These are phyloP conservation scores for Ophioninae sp. DNA, from an alignment of 2,888 invertebrate species.

Conservation along the genomic window DNA sequence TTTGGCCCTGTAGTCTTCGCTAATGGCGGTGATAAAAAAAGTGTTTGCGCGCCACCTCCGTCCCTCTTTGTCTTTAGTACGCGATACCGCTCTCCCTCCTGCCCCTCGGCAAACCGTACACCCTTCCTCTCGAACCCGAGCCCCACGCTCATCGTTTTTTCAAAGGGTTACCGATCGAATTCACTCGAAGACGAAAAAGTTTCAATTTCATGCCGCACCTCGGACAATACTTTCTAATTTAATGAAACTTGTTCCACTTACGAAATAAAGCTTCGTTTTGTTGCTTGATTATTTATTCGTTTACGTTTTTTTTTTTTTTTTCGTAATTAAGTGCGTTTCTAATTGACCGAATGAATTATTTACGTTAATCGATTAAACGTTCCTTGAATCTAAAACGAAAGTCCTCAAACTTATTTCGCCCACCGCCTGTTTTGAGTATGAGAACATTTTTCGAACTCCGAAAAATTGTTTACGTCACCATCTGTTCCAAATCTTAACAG, in stretches of 20 bases:
- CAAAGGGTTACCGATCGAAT: conserved; percentile 37
- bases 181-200: background rate
- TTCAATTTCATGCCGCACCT: background rate
- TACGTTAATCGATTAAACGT: too few relatives aligned
- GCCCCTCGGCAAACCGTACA: conserved; percentile 26
- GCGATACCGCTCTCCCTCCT: conserved; percentile 8
- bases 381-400: too few relatives aligned
- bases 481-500: too few relatives aligned
- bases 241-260: background rate
- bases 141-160: conserved; percentile 21
- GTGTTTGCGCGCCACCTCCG: conserved; percentile 70
- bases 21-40: conserved; percentile 77
- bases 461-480: too few relatives aligned
- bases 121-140: conserved; percentile 9
- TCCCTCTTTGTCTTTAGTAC: conserved; percentile 6
- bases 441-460: too few relatives aligned
- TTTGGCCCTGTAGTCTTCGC: conserved; percentile 71
- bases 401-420: too few relatives aligned
- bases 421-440: too few relatives aligned
- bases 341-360: too few relatives aligned
- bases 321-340: background rate
- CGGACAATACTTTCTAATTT: background rate
- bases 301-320: background rate
- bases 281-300: background rate
- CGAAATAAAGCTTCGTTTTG: background rate